Evolutionary conservation across 2,888 invertebrate species (phyloP).

Genomic region (Melitaea athalia): DNA sequence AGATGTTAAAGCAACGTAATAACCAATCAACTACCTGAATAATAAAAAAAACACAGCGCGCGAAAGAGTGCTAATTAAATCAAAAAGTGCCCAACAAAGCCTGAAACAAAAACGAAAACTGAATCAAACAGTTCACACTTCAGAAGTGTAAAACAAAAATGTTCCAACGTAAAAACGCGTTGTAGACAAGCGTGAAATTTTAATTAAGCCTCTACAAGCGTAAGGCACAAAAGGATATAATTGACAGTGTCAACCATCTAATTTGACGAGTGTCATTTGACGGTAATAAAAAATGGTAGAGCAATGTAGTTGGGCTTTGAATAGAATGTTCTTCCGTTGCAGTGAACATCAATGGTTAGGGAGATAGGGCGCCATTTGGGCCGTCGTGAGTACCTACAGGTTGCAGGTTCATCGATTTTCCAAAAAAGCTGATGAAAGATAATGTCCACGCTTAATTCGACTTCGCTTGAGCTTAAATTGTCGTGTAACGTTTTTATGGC

Average conservation of each 20-base stretch:
- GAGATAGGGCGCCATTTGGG: slow-evolving; percentile 37
- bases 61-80: slow-evolving; percentile 59
- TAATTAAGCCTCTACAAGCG: slow-evolving; percentile 75
- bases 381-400: slow-evolving; percentile 38
- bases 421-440: slow-evolving; percentile 26
- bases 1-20: slow-evolving; percentile 24
- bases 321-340: slow-evolving; percentile 63
- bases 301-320: slow-evolving; percentile 56
- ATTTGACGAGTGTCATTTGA: slow-evolving; percentile 72
- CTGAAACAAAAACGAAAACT: slow-evolving; percentile 50
- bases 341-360: slow-evolving; percentile 57
- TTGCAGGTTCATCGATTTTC: slow-evolving; percentile 38
- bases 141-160: slow-evolving; percentile 75
- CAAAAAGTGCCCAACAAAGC: slow-evolving; percentile 57
- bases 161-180: slow-evolving; percentile 38
- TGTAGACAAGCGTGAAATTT: slow-evolving; percentile 71
- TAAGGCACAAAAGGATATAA: slow-evolving; percentile 64
- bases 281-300: slow-evolving; percentile 55
- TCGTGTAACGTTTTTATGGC: neutral
- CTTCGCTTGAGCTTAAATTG: neutral
- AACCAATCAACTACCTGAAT: slow-evolving; percentile 30
- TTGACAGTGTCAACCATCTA: slow-evolving; percentile 70
- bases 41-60: slow-evolving; percentile 29
- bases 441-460: neutral
- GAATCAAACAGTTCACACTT: slow-evolving; percentile 73